Percentiles rank a stretch among this genome's conserved stretches.
Evolutionary conservation across 2,797 vertebrate genomes (phyloP).

Genomic region (Molossus molossus): DNA sequence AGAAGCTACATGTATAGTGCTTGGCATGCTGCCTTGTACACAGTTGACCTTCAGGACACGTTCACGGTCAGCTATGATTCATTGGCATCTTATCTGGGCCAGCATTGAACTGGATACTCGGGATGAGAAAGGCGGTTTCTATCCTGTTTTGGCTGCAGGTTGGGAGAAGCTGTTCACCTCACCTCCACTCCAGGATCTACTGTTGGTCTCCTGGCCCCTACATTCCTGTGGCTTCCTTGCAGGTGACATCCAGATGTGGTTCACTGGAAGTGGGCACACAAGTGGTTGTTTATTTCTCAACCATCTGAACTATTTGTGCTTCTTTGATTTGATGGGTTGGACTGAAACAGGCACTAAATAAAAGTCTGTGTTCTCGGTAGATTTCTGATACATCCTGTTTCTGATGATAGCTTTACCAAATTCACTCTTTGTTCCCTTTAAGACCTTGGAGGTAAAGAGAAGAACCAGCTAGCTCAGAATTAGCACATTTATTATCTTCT

Average conservation of each 20-base stretch:
- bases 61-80: constrained; percentile 2
- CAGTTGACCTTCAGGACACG: not conserved
- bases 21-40: not conserved
- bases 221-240: not conserved
- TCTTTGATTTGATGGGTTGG: constrained; percentile 24
- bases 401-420: not conserved
- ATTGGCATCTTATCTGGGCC: not conserved
- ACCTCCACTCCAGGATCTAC: not conserved
- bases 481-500: not conserved
- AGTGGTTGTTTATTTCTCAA: constrained; percentile 3
- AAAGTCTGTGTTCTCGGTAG: not conserved
- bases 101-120: not conserved
- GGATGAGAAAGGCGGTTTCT: not conserved
- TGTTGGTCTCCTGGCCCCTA: not conserved
- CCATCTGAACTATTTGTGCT: constrained; percentile 1
- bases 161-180: not conserved
- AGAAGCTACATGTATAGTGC: not conserved
- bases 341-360: not conserved
- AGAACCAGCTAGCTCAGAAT: constrained; percentile 46
- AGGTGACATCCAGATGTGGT: not conserved
- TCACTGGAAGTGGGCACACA: not conserved
- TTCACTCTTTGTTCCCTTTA: not conserved
- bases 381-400: constrained; percentile 15
- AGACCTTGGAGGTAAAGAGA: constrained; percentile 11
- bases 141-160: not conserved